Evolutionary conservation across 2,888 invertebrate genomes (phyloP), one percentile per base, ranked within the genome.

Genomic region (Eledona agricola): DNA sequence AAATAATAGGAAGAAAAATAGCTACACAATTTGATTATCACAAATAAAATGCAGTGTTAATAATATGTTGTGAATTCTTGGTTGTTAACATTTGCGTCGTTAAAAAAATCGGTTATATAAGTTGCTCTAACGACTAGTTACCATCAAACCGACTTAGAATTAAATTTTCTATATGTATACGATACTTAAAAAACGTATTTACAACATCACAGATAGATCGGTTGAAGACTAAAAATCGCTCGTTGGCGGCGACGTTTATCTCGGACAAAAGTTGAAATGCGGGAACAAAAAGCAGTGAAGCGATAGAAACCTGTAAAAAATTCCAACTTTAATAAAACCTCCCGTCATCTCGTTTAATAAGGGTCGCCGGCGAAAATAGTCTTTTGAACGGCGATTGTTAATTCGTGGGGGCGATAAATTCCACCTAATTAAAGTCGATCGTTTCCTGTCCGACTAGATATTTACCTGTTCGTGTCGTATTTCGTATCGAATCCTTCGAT

Each of bases 231-330:
- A 17, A n/a, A 26, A 13, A 7, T 12, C 15, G 38, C 58, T 58
- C 53, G 52, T 57, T 61, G 54, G 32, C 54, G 19, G 45, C 20
- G 6, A 4, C 7, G 1, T 15, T 38, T 81, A 84, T 79, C 83
- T 83, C 59, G 89, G 89, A 73, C 94, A 94, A 77, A 88, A 89
- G 71, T 86, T 85, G 74, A 88, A 88, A 76, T 90, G 84, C 38
- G 93, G 93, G 77, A 90, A 93, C 63, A 94, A 82, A 76, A 88
- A 88, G 78, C 94, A 94, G 77, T 94, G 94, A 64, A 94, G 82
- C 55, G 93, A 93, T 69, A 90, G 84, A 78, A 94, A 93, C 77
- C 90, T 90, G 84, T 42, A 85, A 83, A 74, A 78, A 29, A 57
- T 55, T 23, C 13, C n/a, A 40, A 17, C 10, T 40, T 43, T 52